Conservation (phyloP, 2,797 vertebrate species). For the Fratercula arctica region DNA sequence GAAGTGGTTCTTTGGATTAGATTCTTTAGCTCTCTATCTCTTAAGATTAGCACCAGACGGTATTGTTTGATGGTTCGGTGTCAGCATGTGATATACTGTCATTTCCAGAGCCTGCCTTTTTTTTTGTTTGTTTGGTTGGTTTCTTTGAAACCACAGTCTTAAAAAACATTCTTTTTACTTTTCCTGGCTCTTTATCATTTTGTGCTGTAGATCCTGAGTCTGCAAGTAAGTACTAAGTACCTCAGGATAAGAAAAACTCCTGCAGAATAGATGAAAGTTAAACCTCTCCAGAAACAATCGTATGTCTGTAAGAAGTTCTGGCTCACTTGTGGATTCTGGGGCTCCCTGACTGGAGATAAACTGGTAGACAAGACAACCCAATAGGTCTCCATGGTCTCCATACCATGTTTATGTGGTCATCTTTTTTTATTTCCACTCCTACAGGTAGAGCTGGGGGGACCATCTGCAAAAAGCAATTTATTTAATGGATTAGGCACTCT, state of each 20-base stretch:
- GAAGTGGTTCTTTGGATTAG: background rate
- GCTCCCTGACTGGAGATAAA: background rate
- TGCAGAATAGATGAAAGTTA: background rate
- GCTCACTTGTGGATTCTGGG: background rate
- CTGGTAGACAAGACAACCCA: background rate
- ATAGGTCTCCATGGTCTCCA: background rate
- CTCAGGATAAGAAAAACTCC: background rate
- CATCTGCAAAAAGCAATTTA: background rate
- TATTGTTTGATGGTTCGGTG: background rate
- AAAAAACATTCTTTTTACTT: background rate
- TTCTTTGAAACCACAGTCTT: background rate
- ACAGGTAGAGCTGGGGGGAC: background rate
- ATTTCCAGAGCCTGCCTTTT: background rate
- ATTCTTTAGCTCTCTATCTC: background rate
- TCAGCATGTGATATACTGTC: background rate
- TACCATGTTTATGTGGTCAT: background rate
- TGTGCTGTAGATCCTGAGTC: background rate
- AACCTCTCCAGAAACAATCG: background rate
- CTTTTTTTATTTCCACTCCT: constrained; percentile 17
- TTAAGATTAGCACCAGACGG: background rate
- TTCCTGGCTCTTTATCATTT: background rate
- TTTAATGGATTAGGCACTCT: constrained; percentile 17
- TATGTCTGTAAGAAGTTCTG: background rate
- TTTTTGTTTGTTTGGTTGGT: background rate
- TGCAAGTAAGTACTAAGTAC: background rate